Conservation (phyloP, 2,888 invertebrate species). For the Bombyx huttoni region DNA sequence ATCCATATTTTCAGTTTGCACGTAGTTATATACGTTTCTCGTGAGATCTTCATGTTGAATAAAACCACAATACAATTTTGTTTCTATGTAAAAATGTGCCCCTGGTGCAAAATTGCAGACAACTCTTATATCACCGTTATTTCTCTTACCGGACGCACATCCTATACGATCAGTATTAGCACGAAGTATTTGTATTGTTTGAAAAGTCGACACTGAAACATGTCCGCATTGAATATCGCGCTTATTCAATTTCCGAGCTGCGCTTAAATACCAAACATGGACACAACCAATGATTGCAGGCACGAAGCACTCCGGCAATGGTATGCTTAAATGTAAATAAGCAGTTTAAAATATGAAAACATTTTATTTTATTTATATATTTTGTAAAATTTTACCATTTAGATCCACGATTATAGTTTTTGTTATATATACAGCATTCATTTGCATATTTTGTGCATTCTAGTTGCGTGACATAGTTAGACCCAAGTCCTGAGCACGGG, state of each 20-base stretch:
- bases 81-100: constrained; percentile 39
- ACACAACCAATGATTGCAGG: constrained; percentile 48
- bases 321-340: constrained; percentile 23
- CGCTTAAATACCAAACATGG: constrained; percentile 48
- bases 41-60: constrained; percentile 24
- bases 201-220: constrained; percentile 30
- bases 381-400: constrained; percentile 26
- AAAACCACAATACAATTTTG: constrained; percentile 46
- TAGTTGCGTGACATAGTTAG: constrained; percentile 40
- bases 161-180: constrained; percentile 52
- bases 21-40: too few species aligned
- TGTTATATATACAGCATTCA: constrained; percentile 31
- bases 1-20: too few species aligned
- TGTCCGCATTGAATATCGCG: constrained; percentile 49
- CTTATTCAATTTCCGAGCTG: constrained; percentile 25
- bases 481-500: constrained; percentile 45
- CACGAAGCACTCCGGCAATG: constrained; percentile 45
- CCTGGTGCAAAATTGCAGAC: constrained; percentile 57
- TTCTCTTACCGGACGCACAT: constrained; percentile 39
- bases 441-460: constrained; percentile 52
- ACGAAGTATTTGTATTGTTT: constrained; percentile 51
- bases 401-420: constrained; percentile 11
- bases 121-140: constrained; percentile 40
- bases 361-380: too few species aligned
- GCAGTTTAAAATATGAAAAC: constrained; percentile 9